Evolutionary conservation across 2,888 invertebrate species (phyloP), one percentile per base, ranked within the genome.

Genomic region (Zaprionus bogoriensis): DNA sequence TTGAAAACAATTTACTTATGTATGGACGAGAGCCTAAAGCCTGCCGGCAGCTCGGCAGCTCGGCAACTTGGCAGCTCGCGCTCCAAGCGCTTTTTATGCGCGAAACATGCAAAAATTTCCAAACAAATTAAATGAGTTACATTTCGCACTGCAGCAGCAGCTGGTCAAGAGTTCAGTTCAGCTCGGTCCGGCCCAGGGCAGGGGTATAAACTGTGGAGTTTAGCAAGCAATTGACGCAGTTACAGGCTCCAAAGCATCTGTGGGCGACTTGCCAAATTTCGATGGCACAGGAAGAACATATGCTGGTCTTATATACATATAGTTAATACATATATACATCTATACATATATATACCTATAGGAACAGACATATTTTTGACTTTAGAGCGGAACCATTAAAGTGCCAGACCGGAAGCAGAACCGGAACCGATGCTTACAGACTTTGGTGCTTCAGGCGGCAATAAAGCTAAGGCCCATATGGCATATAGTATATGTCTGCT

Each of bases 1-100:
- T 74, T 60, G 19, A 62, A 68, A 76, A 66, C 54, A 70, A 71
- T 74, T 74, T 64, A 44, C 38, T 75, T 45, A 28, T 45, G 55
- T 44, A 38, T 28, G n/a, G 12, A 12, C 23, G 20, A 19, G 30
- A 25, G 23, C n/a, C 27, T 23, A 32, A 47, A 67, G 47, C 46
- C 46, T 30, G 38, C n/a, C n/a, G 9, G 14, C 32, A 17, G 14
- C n/a, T n/a, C n/a, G 51, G 46, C 46, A 50, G 46, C 3, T 27
- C 42, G 9, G 17, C 23, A 23, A 23, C 4, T 6, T 6, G 23
- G 23, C 4, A 19, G 38, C 32, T n/a, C 30, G 32, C 22, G 22
- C 38, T 50, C 9, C 36, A 42, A 22, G 52, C 52, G 30, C 20
- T 63, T 64, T 64, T 70, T 50, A 64, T 68, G 65, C 39, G 54